Evolutionary conservation across 2,113 vertebrate species (phyloP), one percentile per base, ranked within the genome.

Genomic region (Physeter macrocephalus): DNA sequence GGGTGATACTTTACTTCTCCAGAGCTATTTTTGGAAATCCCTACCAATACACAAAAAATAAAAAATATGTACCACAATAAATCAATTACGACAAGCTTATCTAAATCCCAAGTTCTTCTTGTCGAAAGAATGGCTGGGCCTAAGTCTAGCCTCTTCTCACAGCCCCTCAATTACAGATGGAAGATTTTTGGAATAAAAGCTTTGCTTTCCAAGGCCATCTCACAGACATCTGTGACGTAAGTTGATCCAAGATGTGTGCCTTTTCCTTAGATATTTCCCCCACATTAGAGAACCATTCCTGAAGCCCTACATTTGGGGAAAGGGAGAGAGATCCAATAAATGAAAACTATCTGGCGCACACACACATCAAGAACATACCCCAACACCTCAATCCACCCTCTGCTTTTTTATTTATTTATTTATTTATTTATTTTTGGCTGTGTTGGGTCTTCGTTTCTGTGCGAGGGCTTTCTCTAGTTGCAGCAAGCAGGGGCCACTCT

Each of bases 51-150:
- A 71, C 31, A 66, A 91, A 77, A 82, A 67, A 43, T 17, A 29
- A 91, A 96, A 93, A 43, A 46, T 4, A 85, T 14, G 34, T 84
- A 64, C 34, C 74, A 83, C 17, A 86, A 77, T 59, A 92, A 83
- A 81, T 91, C 64, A 52, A 36, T 74, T 61, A 74, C 27, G 7
- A 57, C 1, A 88, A 20, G 93, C 34, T 66, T 66, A 64, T 39
- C 64, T 75, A 93, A 90, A 87, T 82, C 80, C 59, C 49, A 93
- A 95, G 72, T 80, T 83, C 20, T 88, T 93, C 67, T 80, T 94
- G 34, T 71, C 93, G 41, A 95, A 36, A 71, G 54, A 87, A 43
- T 64, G 43, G 59, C 74, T 86, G 31, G 61, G 77, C 34, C 46
- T 88, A 69, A 36, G 31, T 84, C 80, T 93, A 84, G 75, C 17